These are phyloP conservation scores for Cheilosia soror DNA, from an alignment of 2,888 invertebrate species.

Conservation along the genomic window DNA sequence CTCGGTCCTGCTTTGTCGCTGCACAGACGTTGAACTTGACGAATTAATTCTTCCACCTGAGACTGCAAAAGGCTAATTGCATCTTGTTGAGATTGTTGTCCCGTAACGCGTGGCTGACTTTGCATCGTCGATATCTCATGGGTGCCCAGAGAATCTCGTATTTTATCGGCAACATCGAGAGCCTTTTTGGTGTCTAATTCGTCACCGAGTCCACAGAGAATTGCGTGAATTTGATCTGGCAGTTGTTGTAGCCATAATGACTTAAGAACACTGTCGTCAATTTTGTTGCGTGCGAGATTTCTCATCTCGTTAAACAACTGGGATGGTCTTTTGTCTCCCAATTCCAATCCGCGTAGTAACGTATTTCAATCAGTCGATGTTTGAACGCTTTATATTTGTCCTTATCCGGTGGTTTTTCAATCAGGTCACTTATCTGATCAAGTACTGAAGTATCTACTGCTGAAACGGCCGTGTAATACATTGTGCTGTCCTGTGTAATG, in stretches of 20 bases:
- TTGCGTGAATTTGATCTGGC: slow-evolving; percentile 5
- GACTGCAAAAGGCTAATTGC: background rate
- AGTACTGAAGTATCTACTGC: slow-evolving; percentile 3
- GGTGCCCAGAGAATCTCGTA: slow-evolving; percentile 1
- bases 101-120: background rate
- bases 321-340: background rate
- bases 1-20: background rate
- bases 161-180: background rate
- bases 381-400: background rate
- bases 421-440: background rate
- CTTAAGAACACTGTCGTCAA: background rate
- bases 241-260: background rate
- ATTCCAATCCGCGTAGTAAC: background rate
- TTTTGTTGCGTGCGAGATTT: slow-evolving; percentile 11
- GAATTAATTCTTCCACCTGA: background rate
- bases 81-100: background rate
- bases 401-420: background rate
- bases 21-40: background rate
- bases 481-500: slow-evolving; percentile 11
- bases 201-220: background rate
- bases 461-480: background rate
- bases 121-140: background rate
- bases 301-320: slow-evolving; percentile 2
- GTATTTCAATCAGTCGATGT: slow-evolving; percentile 1
- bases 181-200: background rate